Conservation (phyloP, 2,888 invertebrate species). For the Heterodera filipjevi region DNA sequence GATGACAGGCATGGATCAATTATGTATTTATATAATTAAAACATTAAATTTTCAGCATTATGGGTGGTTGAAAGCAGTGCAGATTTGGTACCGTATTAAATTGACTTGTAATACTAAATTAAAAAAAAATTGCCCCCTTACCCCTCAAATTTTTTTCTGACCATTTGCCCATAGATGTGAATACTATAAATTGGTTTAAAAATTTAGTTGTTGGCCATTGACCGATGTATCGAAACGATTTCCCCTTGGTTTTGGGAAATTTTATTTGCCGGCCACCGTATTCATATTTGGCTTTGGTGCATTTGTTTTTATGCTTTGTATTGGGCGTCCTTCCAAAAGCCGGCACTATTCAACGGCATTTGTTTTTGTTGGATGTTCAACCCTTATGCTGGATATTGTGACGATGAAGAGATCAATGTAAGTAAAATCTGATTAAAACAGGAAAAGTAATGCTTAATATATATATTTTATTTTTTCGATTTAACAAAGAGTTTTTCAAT, state of each 20-base stretch:
- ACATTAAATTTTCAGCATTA: constrained; percentile 8
- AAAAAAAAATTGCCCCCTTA: too few species aligned
- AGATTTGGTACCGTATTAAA: constrained; percentile 5
- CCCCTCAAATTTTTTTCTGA: too few species aligned
- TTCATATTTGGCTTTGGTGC: neutral
- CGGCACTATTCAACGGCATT: neutral
- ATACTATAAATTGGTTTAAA: too few species aligned
- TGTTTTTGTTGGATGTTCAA: neutral
- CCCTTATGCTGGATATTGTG: neutral
- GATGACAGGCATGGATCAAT: neutral
- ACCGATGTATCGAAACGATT: neutral
- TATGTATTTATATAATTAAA: neutral
- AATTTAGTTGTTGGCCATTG: too few species aligned
- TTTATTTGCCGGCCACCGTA: neutral
- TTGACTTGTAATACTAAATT: too few species aligned
- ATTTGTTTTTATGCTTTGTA: neutral
- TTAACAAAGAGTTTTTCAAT: neutral
- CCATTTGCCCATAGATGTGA: too few species aligned
- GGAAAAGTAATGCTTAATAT: too few species aligned
- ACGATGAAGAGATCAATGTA: neutral
- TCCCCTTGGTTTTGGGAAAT: neutral
- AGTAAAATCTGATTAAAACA: too few species aligned
- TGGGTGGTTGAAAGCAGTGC: constrained; percentile 25
- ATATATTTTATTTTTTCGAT: too few species aligned
- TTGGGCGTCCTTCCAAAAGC: neutral